These are phyloP conservation scores for Plotosus lineatus DNA, from an alignment of 2,113 vertebrate species.

Conservation along the genomic window DNA sequence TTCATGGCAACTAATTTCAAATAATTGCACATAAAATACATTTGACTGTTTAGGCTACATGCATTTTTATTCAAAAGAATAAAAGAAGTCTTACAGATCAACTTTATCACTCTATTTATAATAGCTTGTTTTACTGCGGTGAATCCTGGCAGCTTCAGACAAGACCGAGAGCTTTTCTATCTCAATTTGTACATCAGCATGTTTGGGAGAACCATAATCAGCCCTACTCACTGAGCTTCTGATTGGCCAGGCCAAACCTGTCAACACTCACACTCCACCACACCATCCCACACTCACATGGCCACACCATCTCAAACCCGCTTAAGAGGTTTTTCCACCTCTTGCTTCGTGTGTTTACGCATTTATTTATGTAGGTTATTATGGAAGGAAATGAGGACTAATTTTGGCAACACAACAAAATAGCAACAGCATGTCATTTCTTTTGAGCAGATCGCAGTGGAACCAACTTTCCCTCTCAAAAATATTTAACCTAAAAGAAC, in stretches of 20 bases:
- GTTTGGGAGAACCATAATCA: constrained; percentile 61
- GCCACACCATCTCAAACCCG: constrained; percentile 66
- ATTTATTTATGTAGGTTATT: constrained; percentile 17
- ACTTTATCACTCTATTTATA: constrained; percentile 4
- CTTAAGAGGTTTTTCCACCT: constrained; percentile 73
- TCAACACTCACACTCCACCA: constrained; percentile 70
- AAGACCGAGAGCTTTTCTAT: constrained; percentile 7
- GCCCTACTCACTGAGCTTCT: constrained; percentile 67
- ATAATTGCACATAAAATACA: no score
- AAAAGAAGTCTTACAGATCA: background rate
- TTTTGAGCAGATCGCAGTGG: background rate
- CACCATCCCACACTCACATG: constrained; percentile 58
- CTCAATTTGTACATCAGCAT: constrained; percentile 20
- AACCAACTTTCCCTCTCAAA: background rate
- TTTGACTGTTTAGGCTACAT: no score
- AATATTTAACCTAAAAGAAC: background rate
- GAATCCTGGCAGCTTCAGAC: background rate
- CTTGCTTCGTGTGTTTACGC: constrained; percentile 50
- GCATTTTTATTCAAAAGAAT: background rate
- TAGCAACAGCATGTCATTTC: background rate
- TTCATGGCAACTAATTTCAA: no score
- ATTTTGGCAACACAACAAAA: constrained; percentile 11
- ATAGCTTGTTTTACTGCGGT: background rate
- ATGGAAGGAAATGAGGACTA: background rate
- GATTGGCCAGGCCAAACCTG: constrained; percentile 67